These are phyloP conservation scores for Chanos chanos DNA, from an alignment of 2,797 vertebrate genomes.

Conservation along the genomic window DNA sequence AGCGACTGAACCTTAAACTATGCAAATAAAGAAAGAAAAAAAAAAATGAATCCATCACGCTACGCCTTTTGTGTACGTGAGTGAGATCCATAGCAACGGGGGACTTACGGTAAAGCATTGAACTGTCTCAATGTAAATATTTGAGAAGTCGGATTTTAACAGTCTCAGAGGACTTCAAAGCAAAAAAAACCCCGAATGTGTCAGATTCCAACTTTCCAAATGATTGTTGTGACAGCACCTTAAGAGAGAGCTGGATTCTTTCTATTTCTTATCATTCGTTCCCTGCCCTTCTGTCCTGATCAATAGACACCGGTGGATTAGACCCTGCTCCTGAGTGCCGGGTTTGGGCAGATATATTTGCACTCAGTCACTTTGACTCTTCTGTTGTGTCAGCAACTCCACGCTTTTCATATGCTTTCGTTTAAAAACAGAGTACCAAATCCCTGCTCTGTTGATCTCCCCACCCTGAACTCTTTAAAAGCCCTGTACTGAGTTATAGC, in stretches of 20 bases:
- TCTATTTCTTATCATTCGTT: neutral
- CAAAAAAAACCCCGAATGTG: too few species aligned
- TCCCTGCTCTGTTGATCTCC: neutral
- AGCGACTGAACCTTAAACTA: too few species aligned
- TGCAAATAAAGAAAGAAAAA: too few species aligned
- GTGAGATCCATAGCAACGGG: too few species aligned
- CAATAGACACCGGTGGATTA: slow-evolving; percentile 57
- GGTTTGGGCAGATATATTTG: slow-evolving; percentile 48
- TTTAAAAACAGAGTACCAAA: slow-evolving; percentile 41
- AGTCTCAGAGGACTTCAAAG: too few species aligned
- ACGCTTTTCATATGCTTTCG: slow-evolving; percentile 35
- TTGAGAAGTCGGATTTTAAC: too few species aligned
- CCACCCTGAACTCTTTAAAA: neutral
- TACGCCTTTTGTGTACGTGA: too few species aligned
- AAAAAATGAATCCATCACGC: too few species aligned
- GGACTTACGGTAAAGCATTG: too few species aligned
- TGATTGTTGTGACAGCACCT: slow-evolving; percentile 34
- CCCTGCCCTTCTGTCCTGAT: slow-evolving; percentile 51
- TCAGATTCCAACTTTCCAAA: neutral
- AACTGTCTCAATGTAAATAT: too few species aligned
- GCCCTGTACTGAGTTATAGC: neutral
- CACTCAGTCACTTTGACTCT: slow-evolving; percentile 44
- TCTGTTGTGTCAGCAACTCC: slow-evolving; percentile 53
- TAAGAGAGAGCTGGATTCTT: slow-evolving; percentile 47
- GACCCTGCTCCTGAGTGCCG: slow-evolving; percentile 34